Base-by-base conservation (phyloP, 2,113 vertebrate genomes). In the Python bivittatus region DNA sequence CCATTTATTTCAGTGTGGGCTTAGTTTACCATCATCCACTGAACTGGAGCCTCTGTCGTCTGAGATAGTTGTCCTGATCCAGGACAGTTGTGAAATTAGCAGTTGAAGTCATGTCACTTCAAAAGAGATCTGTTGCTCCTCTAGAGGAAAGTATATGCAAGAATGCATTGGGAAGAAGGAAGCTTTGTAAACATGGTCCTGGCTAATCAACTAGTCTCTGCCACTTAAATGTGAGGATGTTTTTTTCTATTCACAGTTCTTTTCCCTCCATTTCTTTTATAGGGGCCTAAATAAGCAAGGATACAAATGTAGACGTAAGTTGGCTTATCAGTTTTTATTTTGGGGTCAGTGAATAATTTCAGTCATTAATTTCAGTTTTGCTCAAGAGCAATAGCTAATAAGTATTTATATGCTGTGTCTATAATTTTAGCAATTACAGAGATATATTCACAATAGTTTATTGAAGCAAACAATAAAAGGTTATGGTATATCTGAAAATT, bases 221-320 rank as follows among this genome's bases (percentile, higher is more conserved):
- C 42, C 2, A 38, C 22, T 33, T 11, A 61, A 23, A 38, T 56
- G n/a, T 87, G n/a, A 68, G 44, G 0, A 17, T 11, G 2, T 61
- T 86, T 33, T 84, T 29, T 92, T 89, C 13, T 57, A 15, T 83
- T 72, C 72, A 56, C 25, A 13, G 29, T 93, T 20, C 44, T 92
- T 68, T 57, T 72, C 92, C 89, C 29, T n/a, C 83, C 42, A 60
- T 97, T 96, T 95, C 88, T 96, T 94, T 96, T 96, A 95, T 97
- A 99, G 99, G 99, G 99, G 99, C 42, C 98, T 99, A 95, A 99
- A 99, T 98, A 99, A 99, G 95, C 99, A 99, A 97, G 99, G 99
- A 94, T 99, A 99, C 96, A 99, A 99, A 96, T 99, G 99, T 97
- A 99, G 99, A 96, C 99, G 99, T 99, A 97, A 99, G 99, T 99